A percentile compares a stretch with the other conserved stretches of the same genome.
phyloP scores from a whole-genome alignment of 2,113 vertebrate species.

The Salvelinus alpinus region DNA sequence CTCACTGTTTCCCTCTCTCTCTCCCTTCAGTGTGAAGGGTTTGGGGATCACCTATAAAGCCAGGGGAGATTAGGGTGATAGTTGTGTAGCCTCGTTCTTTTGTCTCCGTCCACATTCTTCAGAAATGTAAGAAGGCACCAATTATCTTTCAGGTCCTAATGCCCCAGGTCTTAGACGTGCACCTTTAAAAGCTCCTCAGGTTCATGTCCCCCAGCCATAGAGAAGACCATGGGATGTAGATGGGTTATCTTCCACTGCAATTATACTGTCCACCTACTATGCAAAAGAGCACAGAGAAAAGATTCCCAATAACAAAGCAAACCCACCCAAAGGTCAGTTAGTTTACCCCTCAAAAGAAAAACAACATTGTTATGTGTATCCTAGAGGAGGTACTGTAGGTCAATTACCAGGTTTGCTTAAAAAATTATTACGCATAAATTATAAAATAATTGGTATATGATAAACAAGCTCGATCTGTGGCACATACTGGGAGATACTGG shows the following conservation, averaged over 20 bases:
- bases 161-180: slow-evolving; percentile 55
- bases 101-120: slow-evolving; percentile 65
- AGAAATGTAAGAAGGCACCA: slow-evolving; percentile 62
- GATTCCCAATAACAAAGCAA: slow-evolving; percentile 16
- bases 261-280: slow-evolving; percentile 38
- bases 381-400: background rate
- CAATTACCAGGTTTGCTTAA: too few species aligned
- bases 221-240: background rate
- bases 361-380: background rate
- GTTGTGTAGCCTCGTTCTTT: slow-evolving; percentile 59
- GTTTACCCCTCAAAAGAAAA: background rate
- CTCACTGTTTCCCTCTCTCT: slow-evolving; percentile 13
- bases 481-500: background rate
- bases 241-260: slow-evolving; percentile 26
- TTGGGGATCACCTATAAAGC: slow-evolving; percentile 37
- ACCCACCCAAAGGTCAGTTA: slow-evolving; percentile 7
- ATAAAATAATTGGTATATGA: too few species aligned
- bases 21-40: slow-evolving; percentile 7
- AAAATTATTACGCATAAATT: too few species aligned
- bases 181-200: slow-evolving; percentile 57
- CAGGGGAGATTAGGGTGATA: slow-evolving; percentile 61
- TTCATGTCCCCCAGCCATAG: slow-evolving; percentile 32
- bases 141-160: slow-evolving; percentile 54
- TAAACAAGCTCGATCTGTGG: background rate
- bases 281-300: slow-evolving; percentile 35